Conservation (phyloP, 2,888 invertebrate species). For the Hyalella azteca region DNA sequence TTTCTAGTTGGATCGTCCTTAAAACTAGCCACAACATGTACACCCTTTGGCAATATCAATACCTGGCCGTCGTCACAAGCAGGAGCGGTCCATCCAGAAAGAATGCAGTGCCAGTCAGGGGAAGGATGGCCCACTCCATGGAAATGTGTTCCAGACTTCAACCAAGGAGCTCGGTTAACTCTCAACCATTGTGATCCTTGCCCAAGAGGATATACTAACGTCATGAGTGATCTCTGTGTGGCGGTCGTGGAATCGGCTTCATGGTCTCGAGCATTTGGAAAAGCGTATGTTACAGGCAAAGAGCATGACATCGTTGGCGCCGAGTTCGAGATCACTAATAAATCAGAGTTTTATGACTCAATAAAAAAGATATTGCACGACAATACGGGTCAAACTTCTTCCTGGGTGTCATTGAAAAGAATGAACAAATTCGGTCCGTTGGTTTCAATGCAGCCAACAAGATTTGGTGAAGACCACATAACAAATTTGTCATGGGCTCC, state of each 20-base stretch:
- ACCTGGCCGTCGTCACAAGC: conserved; percentile 40
- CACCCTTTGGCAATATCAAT: background rate
- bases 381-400: background rate
- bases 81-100: conserved; percentile 35
- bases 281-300: conserved; percentile 39
- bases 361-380: background rate
- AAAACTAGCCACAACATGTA: conserved; percentile 29
- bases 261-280: conserved; percentile 42
- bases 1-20: conserved; percentile 19
- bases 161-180: conserved; percentile 40
- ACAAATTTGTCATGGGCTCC: background rate
- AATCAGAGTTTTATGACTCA: background rate
- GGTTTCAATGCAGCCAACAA: background rate
- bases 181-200: conserved; percentile 40
- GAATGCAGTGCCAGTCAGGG: conserved; percentile 28
- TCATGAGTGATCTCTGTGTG: conserved; percentile 24
- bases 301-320: conserved; percentile 39
- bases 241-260: background rate
- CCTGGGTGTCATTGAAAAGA: background rate
- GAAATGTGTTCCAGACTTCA: conserved; percentile 44
- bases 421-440: background rate
- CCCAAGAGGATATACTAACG: conserved; percentile 39
- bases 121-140: conserved; percentile 26
- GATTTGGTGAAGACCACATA: background rate
- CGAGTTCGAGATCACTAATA: background rate